Percentiles rank a stretch among this genome's conserved stretches.
Conservation (phyloP, 2,113 vertebrate species). For the Tupaia tana region DNA sequence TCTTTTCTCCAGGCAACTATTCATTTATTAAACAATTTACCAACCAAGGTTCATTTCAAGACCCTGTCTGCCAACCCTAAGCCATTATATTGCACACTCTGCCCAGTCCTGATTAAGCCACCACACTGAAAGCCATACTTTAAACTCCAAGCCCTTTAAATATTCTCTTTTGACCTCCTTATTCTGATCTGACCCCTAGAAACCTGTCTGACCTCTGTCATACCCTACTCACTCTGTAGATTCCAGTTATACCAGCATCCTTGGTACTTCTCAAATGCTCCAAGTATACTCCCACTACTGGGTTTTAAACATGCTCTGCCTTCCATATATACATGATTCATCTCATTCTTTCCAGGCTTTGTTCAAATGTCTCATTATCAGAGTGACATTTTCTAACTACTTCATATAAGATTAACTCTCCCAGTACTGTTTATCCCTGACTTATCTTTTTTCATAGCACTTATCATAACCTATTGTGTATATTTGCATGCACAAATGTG, state of each 20-base stretch:
- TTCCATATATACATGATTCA: background rate
- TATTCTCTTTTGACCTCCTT: background rate
- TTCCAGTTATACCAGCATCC: background rate
- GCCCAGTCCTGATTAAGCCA: background rate
- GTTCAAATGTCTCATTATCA: background rate
- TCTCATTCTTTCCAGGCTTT: conserved; percentile 35
- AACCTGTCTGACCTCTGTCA: background rate
- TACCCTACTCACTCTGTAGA: background rate
- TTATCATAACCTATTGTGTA: background rate
- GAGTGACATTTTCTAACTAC: background rate
- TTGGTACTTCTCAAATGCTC: background rate
- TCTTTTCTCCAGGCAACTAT: conserved; percentile 9
- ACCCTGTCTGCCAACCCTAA: background rate
- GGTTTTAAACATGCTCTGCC: background rate
- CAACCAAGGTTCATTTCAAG: conserved; percentile 1
- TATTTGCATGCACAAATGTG: background rate
- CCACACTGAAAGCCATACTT: background rate
- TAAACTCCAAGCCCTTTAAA: background rate
- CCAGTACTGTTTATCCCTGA: background rate
- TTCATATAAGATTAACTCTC: background rate
- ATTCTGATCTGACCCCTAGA: background rate
- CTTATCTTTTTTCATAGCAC: background rate
- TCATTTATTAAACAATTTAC: conserved; percentile 22
- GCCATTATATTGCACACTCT: background rate
- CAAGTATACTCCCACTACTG: background rate